Conservation (phyloP, 2,113 vertebrate genomes). For the Apodemus sylvaticus region DNA sequence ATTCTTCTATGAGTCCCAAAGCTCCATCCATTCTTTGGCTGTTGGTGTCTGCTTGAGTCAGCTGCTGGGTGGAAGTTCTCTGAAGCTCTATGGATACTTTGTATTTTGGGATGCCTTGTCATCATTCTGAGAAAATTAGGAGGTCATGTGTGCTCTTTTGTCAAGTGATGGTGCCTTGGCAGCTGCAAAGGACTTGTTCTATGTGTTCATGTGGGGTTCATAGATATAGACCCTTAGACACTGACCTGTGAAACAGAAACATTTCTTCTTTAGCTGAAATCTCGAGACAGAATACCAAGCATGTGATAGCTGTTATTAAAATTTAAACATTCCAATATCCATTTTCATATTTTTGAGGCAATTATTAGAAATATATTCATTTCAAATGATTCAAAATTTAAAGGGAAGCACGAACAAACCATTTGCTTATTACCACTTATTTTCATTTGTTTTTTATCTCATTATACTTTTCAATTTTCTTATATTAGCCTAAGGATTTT, state of each 20-base stretch:
- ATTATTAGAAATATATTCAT: not conserved
- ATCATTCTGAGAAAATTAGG: not conserved
- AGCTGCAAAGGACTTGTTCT: not conserved
- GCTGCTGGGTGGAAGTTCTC: no score
- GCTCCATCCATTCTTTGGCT: no score
- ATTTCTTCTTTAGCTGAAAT: not conserved
- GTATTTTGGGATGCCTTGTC: not conserved
- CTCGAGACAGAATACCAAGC: not conserved
- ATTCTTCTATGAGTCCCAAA: no score
- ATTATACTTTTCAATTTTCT: not conserved
- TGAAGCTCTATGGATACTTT: not conserved
- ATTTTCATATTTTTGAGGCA: not conserved
- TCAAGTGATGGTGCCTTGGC: not conserved
- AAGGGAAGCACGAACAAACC: not conserved
- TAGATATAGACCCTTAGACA: not conserved
- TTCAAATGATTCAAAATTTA: slow-evolving; percentile 24
- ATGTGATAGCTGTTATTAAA: not conserved
- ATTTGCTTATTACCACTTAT: not conserved
- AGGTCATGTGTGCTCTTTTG: not conserved
- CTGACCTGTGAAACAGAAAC: no score
- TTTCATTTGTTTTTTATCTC: not conserved
- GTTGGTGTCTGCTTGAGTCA: no score
- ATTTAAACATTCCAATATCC: not conserved
- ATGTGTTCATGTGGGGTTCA: not conserved
- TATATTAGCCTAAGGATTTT: not conserved